A percentile compares a stretch with the other conserved stretches of the same genome.
phyloP scores from a whole-genome alignment of 2,888 invertebrate genomes.

The Zaprionus obscuricornis region DNA sequence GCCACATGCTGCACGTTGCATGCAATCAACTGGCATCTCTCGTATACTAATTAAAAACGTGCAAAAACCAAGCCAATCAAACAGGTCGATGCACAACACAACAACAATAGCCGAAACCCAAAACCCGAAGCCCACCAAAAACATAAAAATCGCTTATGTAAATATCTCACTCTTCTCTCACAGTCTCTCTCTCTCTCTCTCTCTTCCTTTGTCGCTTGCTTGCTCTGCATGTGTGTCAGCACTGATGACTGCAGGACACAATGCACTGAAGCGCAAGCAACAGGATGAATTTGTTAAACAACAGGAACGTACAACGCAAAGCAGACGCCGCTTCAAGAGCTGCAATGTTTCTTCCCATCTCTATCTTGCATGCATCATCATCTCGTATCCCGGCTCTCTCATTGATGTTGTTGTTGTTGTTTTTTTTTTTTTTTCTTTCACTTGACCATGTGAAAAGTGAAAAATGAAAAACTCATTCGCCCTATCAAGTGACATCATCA shows the following conservation, averaged over 20 bases:
- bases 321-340: slow-evolving; percentile 14
- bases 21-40: not conserved
- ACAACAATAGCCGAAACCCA: slow-evolving; percentile 60
- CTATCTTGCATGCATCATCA: not conserved
- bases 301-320: slow-evolving; percentile 55
- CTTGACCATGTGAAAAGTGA: slow-evolving; percentile 58
- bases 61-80: slow-evolving; percentile 76
- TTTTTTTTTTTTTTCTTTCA: not conserved
- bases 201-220: too few species aligned
- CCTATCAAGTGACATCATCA: slow-evolving; percentile 81
- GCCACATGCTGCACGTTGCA: slow-evolving; percentile 1
- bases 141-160: slow-evolving; percentile 38
- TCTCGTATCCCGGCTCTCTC: not conserved
- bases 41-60: slow-evolving; percentile 71
- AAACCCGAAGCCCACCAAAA: slow-evolving; percentile 1
- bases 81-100: slow-evolving; percentile 76
- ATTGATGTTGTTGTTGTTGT: not conserved
- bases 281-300: slow-evolving; percentile 77
- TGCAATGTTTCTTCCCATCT: not conserved
- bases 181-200: too few species aligned
- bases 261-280: slow-evolving; percentile 72
- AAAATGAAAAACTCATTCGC: slow-evolving; percentile 79
- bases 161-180: too few species aligned
- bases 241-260: slow-evolving; percentile 31
- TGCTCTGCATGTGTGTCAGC: slow-evolving; percentile 5